A percentile compares a stretch with the other conserved stretches of the same genome.
These are phyloP conservation scores for Glyptemys insculpta DNA, from an alignment of 2,797 vertebrate genomes.

Conservation along the genomic window DNA sequence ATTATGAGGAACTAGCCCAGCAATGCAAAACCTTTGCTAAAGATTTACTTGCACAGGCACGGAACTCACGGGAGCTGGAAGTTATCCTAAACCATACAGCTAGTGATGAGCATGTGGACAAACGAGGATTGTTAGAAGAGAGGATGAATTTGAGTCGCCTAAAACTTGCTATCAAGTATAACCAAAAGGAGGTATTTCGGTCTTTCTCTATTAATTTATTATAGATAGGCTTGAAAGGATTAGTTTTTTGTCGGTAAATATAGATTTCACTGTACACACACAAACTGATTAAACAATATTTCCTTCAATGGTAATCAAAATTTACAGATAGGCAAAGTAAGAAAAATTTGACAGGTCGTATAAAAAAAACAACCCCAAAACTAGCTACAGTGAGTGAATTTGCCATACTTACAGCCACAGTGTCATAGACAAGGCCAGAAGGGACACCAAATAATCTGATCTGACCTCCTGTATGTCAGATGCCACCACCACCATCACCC, in stretches of 20 bases:
- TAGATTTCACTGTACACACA: not conserved
- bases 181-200: constrained; percentile 95
- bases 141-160: constrained; percentile 98
- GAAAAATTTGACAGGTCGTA: not conserved
- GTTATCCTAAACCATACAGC: constrained; percentile 98
- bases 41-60: constrained; percentile 97
- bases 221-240: not conserved
- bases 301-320: not conserved
- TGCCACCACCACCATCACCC: not conserved
- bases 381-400: not conserved
- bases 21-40: constrained; percentile 99
- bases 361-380: not conserved
- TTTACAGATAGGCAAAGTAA: not conserved
- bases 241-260: not conserved
- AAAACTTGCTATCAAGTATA: constrained; percentile 99
- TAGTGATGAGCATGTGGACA: constrained; percentile 93
- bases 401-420: not conserved
- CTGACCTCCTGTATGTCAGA: not conserved
- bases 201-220: not conserved
- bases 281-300: not conserved
- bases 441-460: not conserved
- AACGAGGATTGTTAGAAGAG: constrained; percentile 95
- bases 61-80: constrained; percentile 97
- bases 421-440: not conserved
- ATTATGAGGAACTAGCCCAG: constrained; percentile 97